Percentiles rank a stretch among this genome's conserved stretches.
Evolutionary conservation across 2,113 vertebrate genomes (phyloP).

Genomic region (Anseranas semipalmata): DNA sequence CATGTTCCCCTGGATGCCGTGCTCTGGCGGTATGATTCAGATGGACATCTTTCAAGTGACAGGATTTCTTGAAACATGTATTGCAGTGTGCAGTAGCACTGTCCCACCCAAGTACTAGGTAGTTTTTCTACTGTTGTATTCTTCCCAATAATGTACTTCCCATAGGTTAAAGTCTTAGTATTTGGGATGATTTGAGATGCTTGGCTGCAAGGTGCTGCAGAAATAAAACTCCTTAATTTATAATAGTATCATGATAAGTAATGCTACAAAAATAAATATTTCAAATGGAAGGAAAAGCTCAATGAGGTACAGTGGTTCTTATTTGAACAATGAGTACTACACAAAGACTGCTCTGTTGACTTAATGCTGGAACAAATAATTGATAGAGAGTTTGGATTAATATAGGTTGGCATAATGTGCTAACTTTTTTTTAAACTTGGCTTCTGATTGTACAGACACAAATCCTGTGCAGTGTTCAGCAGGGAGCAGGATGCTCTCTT

Average conservation of each 20-base stretch:
- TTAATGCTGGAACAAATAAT: neutral
- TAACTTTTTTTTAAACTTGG: neutral
- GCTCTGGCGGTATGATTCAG: neutral
- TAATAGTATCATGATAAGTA: neutral
- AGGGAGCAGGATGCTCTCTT: neutral
- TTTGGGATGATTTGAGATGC: neutral
- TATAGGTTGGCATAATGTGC: neutral
- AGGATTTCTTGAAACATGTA: accelerated
- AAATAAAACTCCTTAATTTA: neutral
- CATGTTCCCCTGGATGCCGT: neutral
- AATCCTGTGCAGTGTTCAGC: neutral
- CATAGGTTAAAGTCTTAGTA: neutral
- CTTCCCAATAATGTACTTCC: neutral
- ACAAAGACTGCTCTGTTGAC: neutral
- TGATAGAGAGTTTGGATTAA: neutral
- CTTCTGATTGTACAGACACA: neutral
- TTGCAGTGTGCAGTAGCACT: neutral
- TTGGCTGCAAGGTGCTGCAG: neutral
- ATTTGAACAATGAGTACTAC: neutral
- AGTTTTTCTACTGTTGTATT: neutral
- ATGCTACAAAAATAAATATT: neutral
- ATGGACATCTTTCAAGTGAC: neutral
- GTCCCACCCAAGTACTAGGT: neutral
- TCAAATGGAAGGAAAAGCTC: neutral
- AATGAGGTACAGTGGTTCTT: neutral